Percentiles rank a stretch among this genome's conserved stretches.
Evolutionary conservation across 2,797 vertebrate genomes (phyloP).

Genomic region (Neostethus bicornis): DNA sequence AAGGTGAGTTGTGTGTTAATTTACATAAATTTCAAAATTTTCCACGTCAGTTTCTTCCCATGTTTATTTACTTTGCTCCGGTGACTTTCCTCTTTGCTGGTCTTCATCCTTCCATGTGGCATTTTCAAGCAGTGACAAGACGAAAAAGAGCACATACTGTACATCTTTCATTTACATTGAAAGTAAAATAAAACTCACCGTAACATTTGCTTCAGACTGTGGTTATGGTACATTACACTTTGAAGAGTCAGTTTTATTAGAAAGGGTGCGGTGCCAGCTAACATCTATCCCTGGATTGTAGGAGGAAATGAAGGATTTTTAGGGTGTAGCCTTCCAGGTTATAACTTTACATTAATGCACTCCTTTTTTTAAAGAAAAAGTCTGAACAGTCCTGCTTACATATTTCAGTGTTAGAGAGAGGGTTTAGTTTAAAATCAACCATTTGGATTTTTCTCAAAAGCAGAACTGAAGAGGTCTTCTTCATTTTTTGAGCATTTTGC

Average conservation of each 20-base stretch:
- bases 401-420: too few relatives aligned
- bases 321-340: conserved; percentile 25
- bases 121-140: conserved; percentile 29
- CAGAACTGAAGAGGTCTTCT: too few relatives aligned
- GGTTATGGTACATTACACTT: conserved; percentile 7
- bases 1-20: conserved; percentile 13
- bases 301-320: conserved; percentile 53
- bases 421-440: too few relatives aligned
- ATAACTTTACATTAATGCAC: conserved; percentile 28
- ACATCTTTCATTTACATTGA: neutral
- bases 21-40: conserved; percentile 38
- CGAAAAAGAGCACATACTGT: neutral
- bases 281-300: conserved; percentile 26
- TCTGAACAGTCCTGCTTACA: too few relatives aligned
- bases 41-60: conserved; percentile 10
- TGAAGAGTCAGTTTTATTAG: neutral
- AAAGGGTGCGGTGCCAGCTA: conserved; percentile 10
- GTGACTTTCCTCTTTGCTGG: conserved; percentile 43
- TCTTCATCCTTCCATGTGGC: conserved; percentile 26
- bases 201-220: conserved; percentile 1
- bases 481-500: too few relatives aligned
- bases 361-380: conserved; percentile 26
- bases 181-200: neutral
- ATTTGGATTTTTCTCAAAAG: too few relatives aligned
- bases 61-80: conserved; percentile 54